Percentiles rank a stretch among this genome's conserved stretches.
phyloP scores from a whole-genome alignment of 2,113 vertebrate species.

The Myiagra hebetior region DNA sequence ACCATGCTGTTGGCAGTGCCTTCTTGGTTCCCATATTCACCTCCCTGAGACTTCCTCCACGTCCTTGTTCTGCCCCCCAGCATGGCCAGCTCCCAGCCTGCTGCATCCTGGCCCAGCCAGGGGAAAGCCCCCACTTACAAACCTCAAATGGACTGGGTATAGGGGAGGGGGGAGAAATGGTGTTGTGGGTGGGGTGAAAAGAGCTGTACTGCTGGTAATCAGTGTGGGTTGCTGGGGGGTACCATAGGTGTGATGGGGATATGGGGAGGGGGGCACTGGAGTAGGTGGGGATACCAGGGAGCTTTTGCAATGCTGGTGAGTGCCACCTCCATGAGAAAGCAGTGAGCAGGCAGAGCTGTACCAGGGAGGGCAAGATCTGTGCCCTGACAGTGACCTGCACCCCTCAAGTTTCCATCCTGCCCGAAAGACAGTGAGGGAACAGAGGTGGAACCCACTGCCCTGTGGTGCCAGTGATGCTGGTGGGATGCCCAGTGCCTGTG shows the following conservation, averaged over 20 bases:
- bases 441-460: not conserved
- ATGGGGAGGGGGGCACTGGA: not conserved
- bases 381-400: not conserved
- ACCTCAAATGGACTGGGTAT: not conserved
- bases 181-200: not conserved
- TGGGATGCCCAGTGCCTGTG: not conserved
- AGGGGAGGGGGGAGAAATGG: not conserved
- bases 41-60: not conserved
- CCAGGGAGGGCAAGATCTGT: not conserved
- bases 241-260: not conserved
- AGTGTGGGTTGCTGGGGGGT: not conserved
- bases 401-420: not conserved
- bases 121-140: not conserved
- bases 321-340: not conserved
- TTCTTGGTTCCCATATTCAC: not conserved
- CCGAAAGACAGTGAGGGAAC: fast-evolving
- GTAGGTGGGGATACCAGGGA: not conserved
- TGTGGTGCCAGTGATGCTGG: not conserved
- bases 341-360: not conserved
- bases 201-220: not conserved
- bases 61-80: not conserved
- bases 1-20: not conserved
- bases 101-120: not conserved
- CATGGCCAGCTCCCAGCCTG: not conserved
- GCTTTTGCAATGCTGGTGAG: not conserved